A percentile compares a stretch with the other conserved stretches of the same genome.
Evolutionary conservation across 1,140 invertebrate genomes (phyloP).

Genomic region (Chlorops oryzae): DNA sequence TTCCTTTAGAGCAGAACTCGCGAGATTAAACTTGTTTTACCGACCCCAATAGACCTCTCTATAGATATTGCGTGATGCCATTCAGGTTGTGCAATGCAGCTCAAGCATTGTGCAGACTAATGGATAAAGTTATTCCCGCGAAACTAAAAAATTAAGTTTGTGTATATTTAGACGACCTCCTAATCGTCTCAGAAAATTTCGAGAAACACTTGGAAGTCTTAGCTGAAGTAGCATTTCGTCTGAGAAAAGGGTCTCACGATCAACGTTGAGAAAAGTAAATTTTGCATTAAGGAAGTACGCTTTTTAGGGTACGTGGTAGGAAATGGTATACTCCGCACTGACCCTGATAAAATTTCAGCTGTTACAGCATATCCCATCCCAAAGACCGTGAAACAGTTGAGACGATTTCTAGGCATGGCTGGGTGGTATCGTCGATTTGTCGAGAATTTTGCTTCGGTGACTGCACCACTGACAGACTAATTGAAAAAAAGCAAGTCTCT

Average conservation of each 20-base stretch:
- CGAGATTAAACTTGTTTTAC: slow-evolving; percentile 43
- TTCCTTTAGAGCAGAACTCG: slow-evolving; percentile 12
- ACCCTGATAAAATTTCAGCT: not conserved
- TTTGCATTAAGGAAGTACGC: not conserved
- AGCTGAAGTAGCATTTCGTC: not conserved
- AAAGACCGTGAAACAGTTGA: slow-evolving; percentile 23
- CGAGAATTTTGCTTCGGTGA: slow-evolving; percentile 42
- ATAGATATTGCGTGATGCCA: no score
- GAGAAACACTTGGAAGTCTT: not conserved
- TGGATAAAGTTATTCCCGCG: slow-evolving; percentile 5
- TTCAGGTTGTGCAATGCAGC: slow-evolving; percentile 7
- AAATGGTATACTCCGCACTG: not conserved
- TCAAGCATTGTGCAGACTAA: slow-evolving; percentile 4
- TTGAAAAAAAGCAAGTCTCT: not conserved
- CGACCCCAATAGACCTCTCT: no score
- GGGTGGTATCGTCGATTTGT: slow-evolving; percentile 48
- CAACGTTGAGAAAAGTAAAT: not conserved
- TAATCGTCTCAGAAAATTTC: not conserved
- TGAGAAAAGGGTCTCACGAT: not conserved
- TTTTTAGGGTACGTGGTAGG: slow-evolving; percentile 1
- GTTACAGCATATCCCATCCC: slow-evolving; percentile 24
- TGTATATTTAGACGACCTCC: slow-evolving; percentile 10
- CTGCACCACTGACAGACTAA: slow-evolving; percentile 22
- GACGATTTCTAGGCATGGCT: slow-evolving; percentile 47
- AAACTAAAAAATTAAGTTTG: slow-evolving; percentile 19